Base-by-base conservation (phyloP, 2,888 invertebrate species). In the Nephrotoma guestfalica region DNA sequence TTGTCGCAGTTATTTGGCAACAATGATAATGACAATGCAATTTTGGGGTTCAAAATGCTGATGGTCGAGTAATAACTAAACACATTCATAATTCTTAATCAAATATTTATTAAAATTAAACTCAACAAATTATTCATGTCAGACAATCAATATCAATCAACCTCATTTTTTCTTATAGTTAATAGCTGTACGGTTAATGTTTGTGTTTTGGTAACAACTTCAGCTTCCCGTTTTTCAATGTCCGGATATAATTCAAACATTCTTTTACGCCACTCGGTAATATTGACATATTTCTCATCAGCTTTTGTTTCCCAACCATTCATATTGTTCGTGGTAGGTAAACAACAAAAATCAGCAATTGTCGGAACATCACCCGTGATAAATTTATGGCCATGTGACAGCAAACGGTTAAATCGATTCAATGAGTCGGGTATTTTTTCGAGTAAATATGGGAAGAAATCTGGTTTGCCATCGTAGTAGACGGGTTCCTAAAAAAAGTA, bases 401-500 rank as follows among this genome's bases (percentile, higher is more conserved):
- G 41, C 42, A 84, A 15, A 13, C 41, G 41, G n/a, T 84, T 42
- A 15, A 84, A 84, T 41, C 84, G 41, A 84, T 84, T 42, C 41
- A 84, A 84, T 15, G 84, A 84, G 13, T 84, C 42, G 84, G 42
- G 41, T 41, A 84, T 41, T 41, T 84, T 84, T 41, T 84, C 42
- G 11, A 84, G 41, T 42, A 84, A 57, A 0, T 88, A 0, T 0
- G 89, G 41, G 11, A 41, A 30, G 1, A 71, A 88, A n/a, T 71
- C 71, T 6, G 71, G 18, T 30, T 71, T 71, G 9, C 57, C 87
- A 0, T 13, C 41, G 5, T 57, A 15, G 15, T 71, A 86, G 15
- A 89, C 47, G 4, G 89, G 57, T 0, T 93, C 93, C 71, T 71
- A 71, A 7, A 71, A 71, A 0, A 11, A 30, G 0, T 4, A 47